These are phyloP conservation scores for Hafferia zeledoni DNA, from an alignment of 2,797 vertebrate genomes.

Conservation along the genomic window DNA sequence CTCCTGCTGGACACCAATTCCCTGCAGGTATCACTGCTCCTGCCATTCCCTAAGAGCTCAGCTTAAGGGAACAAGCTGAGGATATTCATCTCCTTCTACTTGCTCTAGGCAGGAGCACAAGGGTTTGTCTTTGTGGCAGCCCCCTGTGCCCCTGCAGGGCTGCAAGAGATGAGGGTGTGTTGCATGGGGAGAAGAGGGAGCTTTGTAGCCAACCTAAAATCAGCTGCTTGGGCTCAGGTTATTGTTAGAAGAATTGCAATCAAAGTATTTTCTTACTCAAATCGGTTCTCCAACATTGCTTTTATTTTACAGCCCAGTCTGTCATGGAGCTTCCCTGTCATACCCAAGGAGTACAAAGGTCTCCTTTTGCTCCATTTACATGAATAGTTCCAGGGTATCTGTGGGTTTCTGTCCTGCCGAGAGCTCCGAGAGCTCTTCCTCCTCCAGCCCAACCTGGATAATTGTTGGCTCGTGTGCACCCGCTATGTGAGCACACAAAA, in stretches of 20 bases:
- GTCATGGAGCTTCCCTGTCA: not conserved
- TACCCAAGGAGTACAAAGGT: not conserved
- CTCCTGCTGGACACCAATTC: fast-evolving
- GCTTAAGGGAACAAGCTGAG: not conserved
- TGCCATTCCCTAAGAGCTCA: not conserved
- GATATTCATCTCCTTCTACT: not conserved
- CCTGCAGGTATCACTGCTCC: not conserved
- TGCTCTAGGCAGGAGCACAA: not conserved
- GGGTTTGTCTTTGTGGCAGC: not conserved
- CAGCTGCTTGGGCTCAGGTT: not conserved
- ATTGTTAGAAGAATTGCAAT: not conserved
- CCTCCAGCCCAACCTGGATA: not conserved
- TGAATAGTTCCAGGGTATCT: not conserved
- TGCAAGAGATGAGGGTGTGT: not conserved
- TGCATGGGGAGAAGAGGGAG: not conserved
- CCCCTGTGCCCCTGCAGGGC: not conserved
- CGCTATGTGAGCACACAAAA: fast-evolving
- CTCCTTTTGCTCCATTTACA: not conserved
- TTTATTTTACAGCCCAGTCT: not conserved
- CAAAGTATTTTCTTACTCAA: slow-evolving; percentile 1
- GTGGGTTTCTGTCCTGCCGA: not conserved
- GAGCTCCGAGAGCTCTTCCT: not conserved
- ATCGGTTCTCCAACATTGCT: not conserved
- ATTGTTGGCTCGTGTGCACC: not conserved
- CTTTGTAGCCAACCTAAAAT: not conserved